These are phyloP conservation scores for Athripsodes cinereus DNA, from an alignment of 2,888 invertebrate genomes.

Conservation along the genomic window DNA sequence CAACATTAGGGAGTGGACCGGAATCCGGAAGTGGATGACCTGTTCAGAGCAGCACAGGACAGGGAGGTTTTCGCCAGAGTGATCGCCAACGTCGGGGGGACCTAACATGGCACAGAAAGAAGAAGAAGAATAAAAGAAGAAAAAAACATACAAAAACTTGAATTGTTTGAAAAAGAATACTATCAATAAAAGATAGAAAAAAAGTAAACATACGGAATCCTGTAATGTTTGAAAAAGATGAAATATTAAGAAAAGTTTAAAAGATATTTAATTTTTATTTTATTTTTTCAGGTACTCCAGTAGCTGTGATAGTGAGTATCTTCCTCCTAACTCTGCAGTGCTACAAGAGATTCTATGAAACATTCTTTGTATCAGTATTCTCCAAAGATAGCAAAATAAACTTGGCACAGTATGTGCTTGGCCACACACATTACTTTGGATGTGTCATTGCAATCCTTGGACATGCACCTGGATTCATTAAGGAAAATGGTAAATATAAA, in stretches of 20 bases:
- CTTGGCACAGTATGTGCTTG: conserved; percentile 68
- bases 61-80: no score
- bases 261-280: neutral
- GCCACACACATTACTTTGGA: conserved; percentile 72
- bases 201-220: no score
- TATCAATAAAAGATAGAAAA: no score
- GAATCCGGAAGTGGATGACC: no score
- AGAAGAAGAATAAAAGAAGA: no score
- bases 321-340: conserved; percentile 63
- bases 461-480: conserved; percentile 64
- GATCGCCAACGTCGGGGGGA: no score
- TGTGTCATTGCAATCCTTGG: conserved; percentile 58
- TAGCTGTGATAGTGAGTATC: conserved; percentile 55
- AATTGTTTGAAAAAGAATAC: no score
- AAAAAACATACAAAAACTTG: no score
- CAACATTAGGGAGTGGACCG: neutral
- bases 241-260: no score
- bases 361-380: conserved; percentile 72
- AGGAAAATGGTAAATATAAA: conserved; percentile 33
- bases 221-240: no score
- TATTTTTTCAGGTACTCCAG: conserved; percentile 51
- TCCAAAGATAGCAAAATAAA: conserved; percentile 73
- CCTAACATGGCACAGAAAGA: no score
- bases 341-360: conserved; percentile 72
- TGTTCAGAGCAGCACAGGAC: no score